phyloP scores from a whole-genome alignment of 2,797 vertebrate species.

The Muscicapa comitata region DNA sequence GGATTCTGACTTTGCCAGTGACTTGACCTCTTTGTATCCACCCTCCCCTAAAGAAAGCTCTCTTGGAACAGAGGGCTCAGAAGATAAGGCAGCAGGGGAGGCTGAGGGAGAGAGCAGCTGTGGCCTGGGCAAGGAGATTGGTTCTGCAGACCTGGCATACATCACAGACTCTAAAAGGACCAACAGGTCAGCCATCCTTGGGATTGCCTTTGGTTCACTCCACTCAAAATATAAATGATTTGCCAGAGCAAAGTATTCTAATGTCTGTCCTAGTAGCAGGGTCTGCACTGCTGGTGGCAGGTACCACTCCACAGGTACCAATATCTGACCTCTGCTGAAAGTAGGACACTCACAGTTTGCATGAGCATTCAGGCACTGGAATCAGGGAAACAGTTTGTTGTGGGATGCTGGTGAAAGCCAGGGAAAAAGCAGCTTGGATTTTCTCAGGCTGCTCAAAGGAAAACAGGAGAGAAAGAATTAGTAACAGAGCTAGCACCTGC shows the following conservation, averaged over 20 bases:
- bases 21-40: constrained; percentile 72
- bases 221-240: not conserved
- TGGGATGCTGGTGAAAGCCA: too few relatives aligned
- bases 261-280: not conserved
- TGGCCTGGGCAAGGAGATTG: constrained; percentile 16
- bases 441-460: too few relatives aligned
- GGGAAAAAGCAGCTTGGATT: too few relatives aligned
- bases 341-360: accelerated
- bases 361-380: not conserved
- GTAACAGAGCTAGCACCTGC: too few relatives aligned
- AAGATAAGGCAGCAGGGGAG: not conserved
- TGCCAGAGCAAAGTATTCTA: not conserved
- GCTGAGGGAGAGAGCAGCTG: constrained; percentile 11
- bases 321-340: not conserved
- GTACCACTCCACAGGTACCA: not conserved
- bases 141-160: constrained; percentile 27
- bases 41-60: constrained; percentile 76
- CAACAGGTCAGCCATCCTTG: constrained; percentile 49
- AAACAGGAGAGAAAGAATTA: too few relatives aligned
- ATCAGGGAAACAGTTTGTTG: not conserved
- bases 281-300: not conserved
- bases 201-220: not conserved
- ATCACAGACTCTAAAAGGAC: constrained; percentile 31
- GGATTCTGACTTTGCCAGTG: constrained; percentile 72
- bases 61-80: constrained; percentile 70